Evolutionary conservation across 2,888 invertebrate species (phyloP), one percentile per base, ranked within the genome.

Genomic region (Diabrotica balteata): DNA sequence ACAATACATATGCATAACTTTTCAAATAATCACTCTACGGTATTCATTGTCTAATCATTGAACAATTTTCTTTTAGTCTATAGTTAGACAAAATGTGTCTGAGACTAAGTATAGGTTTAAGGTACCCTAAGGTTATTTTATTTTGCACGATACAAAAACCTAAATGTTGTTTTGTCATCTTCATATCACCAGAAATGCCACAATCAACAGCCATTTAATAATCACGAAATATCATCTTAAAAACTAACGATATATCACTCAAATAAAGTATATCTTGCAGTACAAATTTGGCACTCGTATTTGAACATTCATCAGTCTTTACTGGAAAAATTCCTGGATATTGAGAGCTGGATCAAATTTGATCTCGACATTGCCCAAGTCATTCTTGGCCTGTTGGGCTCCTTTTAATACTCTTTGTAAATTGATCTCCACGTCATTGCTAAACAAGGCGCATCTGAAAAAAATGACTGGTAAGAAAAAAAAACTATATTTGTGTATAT

Each of bases 381-480:
- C 80, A 8, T 52, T 65, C 73, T 81, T 83, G 22, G 83, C 83
- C 44, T 58, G 61, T 67, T 70, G 61, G 1, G 79, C 81, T 46
- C 77, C 77, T 45, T 74, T 47, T 44, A 75, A 47, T 8, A 83
- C 78, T 59, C 80, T 76, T 11, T 75, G 70, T 46, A 78, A 69
- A 72, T 83, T 79, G 45, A 77, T 63, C 49, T 79, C 73, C 8
- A 73, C 69, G 65, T 83, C 80, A 61, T 81, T 76, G 6, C 80
- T 80, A 59, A 76, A 76, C 44, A 82, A 73, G 5, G 79, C 76
- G 68, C 83, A 83, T 8, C 81, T 82, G 63, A 69, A 76, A 77
- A n/a, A 59, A 66, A 46, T 51, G 17, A 45, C 46, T 10, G n/a
- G 11, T 45, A 57, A 45, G n/a, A 49, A 2, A 65, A 52, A 32